phyloP scores from a whole-genome alignment of 2,888 invertebrate species.

The Bellardia bayeri region DNA sequence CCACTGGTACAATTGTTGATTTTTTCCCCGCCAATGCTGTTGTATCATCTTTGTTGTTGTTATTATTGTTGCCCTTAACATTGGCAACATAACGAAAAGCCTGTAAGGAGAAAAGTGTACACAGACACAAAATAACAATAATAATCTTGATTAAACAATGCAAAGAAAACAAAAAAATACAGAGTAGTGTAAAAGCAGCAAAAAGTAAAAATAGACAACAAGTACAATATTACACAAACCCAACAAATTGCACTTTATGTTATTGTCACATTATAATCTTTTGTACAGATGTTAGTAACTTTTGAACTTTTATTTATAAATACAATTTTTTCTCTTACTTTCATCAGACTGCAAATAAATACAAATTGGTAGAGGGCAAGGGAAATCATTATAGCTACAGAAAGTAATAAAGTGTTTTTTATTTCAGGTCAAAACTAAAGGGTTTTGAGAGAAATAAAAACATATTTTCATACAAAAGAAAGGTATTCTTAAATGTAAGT shows the following conservation, averaged over 20 bases:
- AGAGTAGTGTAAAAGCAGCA: background rate
- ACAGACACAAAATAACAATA: constrained; percentile 20
- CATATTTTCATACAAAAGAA: too few relatives aligned
- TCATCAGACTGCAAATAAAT: too few relatives aligned
- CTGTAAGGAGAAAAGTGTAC: constrained; percentile 69
- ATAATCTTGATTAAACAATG: constrained; percentile 61
- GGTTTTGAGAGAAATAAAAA: too few relatives aligned
- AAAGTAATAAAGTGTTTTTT: background rate
- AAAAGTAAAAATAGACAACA: constrained; percentile 26
- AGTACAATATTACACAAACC: constrained; percentile 34
- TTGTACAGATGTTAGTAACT: constrained; percentile 60
- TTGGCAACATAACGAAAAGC: constrained; percentile 79
- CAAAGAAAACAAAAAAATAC: constrained; percentile 20
- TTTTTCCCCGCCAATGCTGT: constrained; percentile 79
- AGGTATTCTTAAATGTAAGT: too few relatives aligned
- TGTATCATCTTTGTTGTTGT: constrained; percentile 65
- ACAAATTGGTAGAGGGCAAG: background rate
- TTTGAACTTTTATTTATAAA: constrained; percentile 53
- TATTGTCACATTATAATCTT: constrained; percentile 60
- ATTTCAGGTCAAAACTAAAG: too few relatives aligned
- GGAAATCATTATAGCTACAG: background rate
- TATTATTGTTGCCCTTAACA: constrained; percentile 69
- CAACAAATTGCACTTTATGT: constrained; percentile 58
- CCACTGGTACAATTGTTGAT: constrained; percentile 85
- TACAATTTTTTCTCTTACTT: constrained; percentile 12